Percentiles rank a stretch among this genome's conserved stretches.
Conservation (phyloP, 2,797 vertebrate species). For the Labroides dimidiatus region DNA sequence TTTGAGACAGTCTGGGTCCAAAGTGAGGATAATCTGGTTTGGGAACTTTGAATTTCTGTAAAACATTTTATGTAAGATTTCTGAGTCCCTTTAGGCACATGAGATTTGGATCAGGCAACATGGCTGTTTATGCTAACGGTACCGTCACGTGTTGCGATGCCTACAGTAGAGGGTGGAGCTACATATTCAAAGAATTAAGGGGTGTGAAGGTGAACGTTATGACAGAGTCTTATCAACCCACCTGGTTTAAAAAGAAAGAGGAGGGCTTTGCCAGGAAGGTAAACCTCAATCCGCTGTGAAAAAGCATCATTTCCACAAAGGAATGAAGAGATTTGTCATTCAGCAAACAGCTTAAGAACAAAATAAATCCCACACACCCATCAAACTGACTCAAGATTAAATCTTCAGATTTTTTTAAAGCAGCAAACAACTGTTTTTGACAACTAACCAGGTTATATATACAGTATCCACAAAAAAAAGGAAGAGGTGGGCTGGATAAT, state of each 20-base stretch:
- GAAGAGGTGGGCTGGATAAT: neutral
- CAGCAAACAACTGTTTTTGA: neutral
- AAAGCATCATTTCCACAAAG: neutral
- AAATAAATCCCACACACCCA: neutral
- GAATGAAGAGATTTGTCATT: neutral
- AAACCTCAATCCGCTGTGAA: neutral
- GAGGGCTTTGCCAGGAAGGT: neutral
- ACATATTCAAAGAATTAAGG: neutral
- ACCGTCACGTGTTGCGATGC: neutral
- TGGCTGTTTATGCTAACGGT: conserved; percentile 7
- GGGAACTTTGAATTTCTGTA: neutral
- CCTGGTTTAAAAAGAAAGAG: neutral
- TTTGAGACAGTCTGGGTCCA: neutral
- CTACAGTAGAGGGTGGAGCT: neutral
- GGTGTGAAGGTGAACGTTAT: neutral
- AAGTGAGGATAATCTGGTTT: neutral
- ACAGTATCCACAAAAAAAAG: neutral
- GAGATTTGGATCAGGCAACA: conserved; percentile 33
- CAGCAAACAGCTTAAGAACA: neutral
- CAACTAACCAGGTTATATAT: neutral
- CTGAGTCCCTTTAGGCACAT: conserved; percentile 19
- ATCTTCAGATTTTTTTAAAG: conserved; percentile 1
- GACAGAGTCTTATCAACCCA: neutral
- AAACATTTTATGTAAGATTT: neutral
- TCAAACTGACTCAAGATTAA: neutral